A percentile compares a stretch with the other conserved stretches of the same genome.
phyloP scores from a whole-genome alignment of 2,797 vertebrate genomes.

The Leuciscus waleckii region DNA sequence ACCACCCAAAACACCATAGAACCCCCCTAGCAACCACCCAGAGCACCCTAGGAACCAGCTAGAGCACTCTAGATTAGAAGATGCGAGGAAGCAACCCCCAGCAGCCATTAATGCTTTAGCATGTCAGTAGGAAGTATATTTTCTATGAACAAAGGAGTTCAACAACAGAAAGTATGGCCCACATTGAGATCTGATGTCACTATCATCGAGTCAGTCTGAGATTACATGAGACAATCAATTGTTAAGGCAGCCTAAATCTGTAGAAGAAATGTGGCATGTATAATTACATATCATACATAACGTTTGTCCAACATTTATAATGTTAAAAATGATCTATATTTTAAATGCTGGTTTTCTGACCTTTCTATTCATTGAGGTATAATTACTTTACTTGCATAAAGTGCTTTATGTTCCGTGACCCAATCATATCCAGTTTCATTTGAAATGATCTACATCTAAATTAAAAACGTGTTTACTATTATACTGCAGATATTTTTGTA shows the following conservation, averaged over 20 bases:
- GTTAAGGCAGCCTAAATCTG: neutral
- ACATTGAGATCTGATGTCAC: neutral
- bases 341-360: neutral
- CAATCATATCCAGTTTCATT: neutral
- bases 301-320: neutral
- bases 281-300: neutral
- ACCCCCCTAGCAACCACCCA: too few relatives aligned
- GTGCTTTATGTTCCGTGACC: neutral
- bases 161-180: neutral
- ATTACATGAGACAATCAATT: neutral
- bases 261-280: neutral
- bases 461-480: neutral
- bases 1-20: too few relatives aligned
- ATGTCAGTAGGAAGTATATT: neutral
- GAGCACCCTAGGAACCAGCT: too few relatives aligned
- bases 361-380: neutral
- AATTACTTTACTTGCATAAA: slow-evolving; percentile 6
- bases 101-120: neutral
- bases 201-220: neutral
- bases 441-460: neutral
- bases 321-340: neutral
- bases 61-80: too few relatives aligned
- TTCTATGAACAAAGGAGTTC: neutral
- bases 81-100: neutral
- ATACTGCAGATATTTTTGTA: neutral